Base-by-base conservation (phyloP, 2,113 vertebrate genomes). In the Ammodytes marinus region DNA sequence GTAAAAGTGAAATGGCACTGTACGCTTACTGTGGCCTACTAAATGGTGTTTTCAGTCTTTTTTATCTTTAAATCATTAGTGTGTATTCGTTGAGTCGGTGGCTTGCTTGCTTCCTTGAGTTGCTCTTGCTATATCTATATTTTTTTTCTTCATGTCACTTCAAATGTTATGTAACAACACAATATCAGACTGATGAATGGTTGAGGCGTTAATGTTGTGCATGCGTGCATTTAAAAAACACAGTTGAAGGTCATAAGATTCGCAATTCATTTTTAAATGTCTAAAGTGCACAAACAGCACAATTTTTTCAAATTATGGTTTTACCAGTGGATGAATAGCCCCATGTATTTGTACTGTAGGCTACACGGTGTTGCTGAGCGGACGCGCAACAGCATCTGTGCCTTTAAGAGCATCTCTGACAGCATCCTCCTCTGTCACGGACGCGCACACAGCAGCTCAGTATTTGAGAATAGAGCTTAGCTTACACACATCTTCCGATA, bases 371-470 rank as follows among this genome's bases (percentile, higher is more conserved):
- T 12, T 45, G 27, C 37, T 4, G 37, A 69, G 53, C n/a, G 72
- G 64, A 76, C 46, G 76, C 71, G 61, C 71, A 47, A 74, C 60
- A 54, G 78, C 65, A 53, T 57, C 91, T 92, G 87, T 46, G 52
- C 80, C 94, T 95, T 95, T 95, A 95, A 95, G 93, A 94, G 83
- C 91, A 90, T 87, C 90, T 76, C 92, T 83, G 88, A 46, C 84
- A 88, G 89, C 93, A 90, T 91, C 89, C 84, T 90, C 89, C 66
- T 75, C 85, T 89, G 92, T 79, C 91, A 86, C 90, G 80, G 80
- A 90, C 86, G 82, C 87, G 80, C 87, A 63, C 82, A 65, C 77
- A 74, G 58, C 76, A 76, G 84, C 85, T 86, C 87, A 91, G 60
- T 67, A 79, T 80, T 74, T 69, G 77, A 84, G 83, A 81, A 84